phyloP scores from a whole-genome alignment of 2,113 vertebrate genomes.

The Sebastes fasciatus region DNA sequence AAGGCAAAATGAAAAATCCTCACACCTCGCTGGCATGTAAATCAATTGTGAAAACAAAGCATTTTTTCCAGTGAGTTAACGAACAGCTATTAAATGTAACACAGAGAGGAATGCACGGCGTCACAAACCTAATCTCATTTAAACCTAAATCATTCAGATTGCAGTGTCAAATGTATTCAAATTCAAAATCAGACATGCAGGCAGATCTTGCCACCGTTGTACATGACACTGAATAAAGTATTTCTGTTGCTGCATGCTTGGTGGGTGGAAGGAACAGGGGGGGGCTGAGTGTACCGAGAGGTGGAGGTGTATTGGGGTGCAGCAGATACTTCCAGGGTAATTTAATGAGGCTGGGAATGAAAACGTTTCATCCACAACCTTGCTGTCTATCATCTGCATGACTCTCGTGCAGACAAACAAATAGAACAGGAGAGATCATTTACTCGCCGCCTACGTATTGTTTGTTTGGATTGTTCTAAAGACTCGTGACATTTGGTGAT shows the following conservation, averaged over 20 bases:
- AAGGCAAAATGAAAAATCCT: constrained; percentile 53
- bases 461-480: constrained; percentile 20
- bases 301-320: constrained; percentile 28
- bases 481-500: constrained; percentile 14
- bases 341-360: constrained; percentile 37
- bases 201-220: constrained; percentile 20
- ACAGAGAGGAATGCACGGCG: constrained; percentile 12
- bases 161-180: constrained; percentile 71
- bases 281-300: not conserved
- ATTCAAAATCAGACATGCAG: constrained; percentile 58
- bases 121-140: constrained; percentile 60
- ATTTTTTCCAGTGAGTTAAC: constrained; percentile 57
- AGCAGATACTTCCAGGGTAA: constrained; percentile 28
- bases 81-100: constrained; percentile 60
- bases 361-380: constrained; percentile 24
- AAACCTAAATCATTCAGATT: constrained; percentile 42
- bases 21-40: constrained; percentile 43
- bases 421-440: constrained; percentile 24
- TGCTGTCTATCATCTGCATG: constrained; percentile 11
- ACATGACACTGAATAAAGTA: constrained; percentile 71
- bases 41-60: constrained; percentile 64
- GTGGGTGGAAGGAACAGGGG: not conserved
- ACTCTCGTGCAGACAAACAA: constrained; percentile 26
- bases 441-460: not conserved
- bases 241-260: constrained; percentile 22